A percentile compares a stretch with the other conserved stretches of the same genome.
Conservation (phyloP, 2,888 invertebrate species). For the Anticlea derivata region DNA sequence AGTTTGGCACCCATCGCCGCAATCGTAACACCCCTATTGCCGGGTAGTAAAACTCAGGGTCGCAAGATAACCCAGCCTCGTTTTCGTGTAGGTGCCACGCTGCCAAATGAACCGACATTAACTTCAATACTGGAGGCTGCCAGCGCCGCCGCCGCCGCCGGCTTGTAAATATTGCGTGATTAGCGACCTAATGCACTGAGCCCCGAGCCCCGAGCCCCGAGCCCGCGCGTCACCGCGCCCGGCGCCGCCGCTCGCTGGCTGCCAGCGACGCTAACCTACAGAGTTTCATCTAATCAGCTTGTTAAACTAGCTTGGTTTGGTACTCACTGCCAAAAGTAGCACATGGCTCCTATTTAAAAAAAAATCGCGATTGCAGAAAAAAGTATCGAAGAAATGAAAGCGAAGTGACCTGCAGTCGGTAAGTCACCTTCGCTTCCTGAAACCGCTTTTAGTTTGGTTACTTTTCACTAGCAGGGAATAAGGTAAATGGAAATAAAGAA, state of each 20-base stretch:
- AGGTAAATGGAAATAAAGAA: slow-evolving; percentile 16
- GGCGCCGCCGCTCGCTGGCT: neutral
- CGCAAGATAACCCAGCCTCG: neutral
- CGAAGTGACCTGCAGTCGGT: neutral
- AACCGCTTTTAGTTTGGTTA: neutral
- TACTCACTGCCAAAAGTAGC: too few species aligned
- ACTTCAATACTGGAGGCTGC: slow-evolving; percentile 37
- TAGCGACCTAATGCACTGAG: slow-evolving; percentile 26
- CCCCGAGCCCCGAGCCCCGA: neutral
- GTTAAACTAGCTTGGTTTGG: neutral
- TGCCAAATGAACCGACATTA: slow-evolving; percentile 59
- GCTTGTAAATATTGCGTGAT: slow-evolving; percentile 31
- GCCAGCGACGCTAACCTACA: too few species aligned
- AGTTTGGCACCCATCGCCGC: slow-evolving; percentile 38
- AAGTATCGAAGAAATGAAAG: slow-evolving; percentile 1
- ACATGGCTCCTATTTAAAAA: too few species aligned
- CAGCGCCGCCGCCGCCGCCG: slow-evolving; percentile 14
- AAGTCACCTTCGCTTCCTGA: neutral
- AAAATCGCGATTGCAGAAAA: neutral
- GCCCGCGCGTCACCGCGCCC: neutral
- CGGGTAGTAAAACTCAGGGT: slow-evolving; percentile 4
- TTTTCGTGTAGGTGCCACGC: slow-evolving; percentile 14
- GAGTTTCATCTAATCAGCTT: neutral
- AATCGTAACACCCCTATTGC: slow-evolving; percentile 6
- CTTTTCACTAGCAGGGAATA: slow-evolving; percentile 3